Conservation (phyloP, 2,888 invertebrate genomes). For the Seladonia tumulorum region DNA sequence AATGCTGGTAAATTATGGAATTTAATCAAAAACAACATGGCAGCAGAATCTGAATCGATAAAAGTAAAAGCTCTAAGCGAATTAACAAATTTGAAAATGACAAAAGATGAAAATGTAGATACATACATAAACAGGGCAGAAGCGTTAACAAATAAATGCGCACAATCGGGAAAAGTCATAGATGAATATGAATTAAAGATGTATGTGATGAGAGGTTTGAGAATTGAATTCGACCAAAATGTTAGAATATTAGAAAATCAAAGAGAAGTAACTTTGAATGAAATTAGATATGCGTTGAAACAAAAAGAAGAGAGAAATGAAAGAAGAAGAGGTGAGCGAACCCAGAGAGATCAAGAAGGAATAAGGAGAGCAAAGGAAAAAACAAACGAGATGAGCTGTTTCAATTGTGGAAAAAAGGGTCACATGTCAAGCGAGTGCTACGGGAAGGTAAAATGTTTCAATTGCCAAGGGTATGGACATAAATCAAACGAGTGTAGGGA, state of each 20-base stretch:
- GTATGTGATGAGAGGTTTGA: constrained; percentile 6
- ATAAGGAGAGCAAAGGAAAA: not conserved
- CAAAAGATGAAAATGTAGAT: too few species aligned
- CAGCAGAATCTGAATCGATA: too few species aligned
- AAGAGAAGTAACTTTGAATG: not conserved
- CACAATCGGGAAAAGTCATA: constrained; percentile 16
- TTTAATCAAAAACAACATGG: too few species aligned
- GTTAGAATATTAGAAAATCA: not conserved
- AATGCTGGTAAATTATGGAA: too few species aligned
- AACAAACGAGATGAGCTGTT: not conserved
- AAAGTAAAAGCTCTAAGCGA: too few species aligned
- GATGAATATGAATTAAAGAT: constrained; percentile 38
- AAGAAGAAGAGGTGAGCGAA: not conserved
- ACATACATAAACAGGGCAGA: too few species aligned
- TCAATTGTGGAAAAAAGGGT: not conserved
- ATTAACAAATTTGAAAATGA: too few species aligned
- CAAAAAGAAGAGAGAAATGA: not conserved
- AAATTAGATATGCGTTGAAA: not conserved
- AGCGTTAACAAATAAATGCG: constrained; percentile 32
- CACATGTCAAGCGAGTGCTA: too few species aligned
- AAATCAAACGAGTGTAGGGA: not conserved
- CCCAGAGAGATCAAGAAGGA: not conserved
- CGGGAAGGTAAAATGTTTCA: not conserved
- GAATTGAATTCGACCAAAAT: constrained; percentile 8
- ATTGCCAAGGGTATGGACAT: not conserved